Base-by-base conservation (phyloP, 2,113 vertebrate genomes). In the Hydropotes inermis region DNA sequence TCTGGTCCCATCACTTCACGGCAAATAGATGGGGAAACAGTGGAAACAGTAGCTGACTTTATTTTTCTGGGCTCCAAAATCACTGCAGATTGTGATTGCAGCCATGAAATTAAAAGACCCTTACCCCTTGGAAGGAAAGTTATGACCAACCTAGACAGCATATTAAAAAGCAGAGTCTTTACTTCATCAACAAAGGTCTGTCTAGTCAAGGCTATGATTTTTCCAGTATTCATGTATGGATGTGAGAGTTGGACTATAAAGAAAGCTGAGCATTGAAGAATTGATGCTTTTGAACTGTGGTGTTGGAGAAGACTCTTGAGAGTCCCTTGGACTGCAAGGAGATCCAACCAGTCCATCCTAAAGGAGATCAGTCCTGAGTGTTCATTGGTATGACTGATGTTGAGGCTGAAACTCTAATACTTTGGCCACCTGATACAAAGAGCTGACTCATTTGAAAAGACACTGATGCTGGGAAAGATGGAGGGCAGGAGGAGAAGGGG, bases 241-340 rank as follows among this genome's bases (percentile, higher is more conserved):
- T n/a, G 33, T n/a, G 33, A 67, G 64, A n/a, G 16, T n/a, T 67
- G 64, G 33, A 67, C 64, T 67, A 2, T 10, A 9, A 67, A n/a
- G 64, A 67, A 67, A 10, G 16, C 64, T 67, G 64, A 67, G 8
- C 4, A 0, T 1, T 0, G 0, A 67, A 67, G 64, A 67, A 67
- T 21, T 67, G 64, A 67, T 36, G 17, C 8, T 67, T 67, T 67
- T 67, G 64, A 36, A 67, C 64, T 67, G 17, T 67, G 17, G 33
- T 67, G 33, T 36, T 67, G 64, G 64, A 21, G 64, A 67, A 67
- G 33, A 67, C 17, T 36, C 17, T 67, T 67, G 64, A 67, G 33
- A 67, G 17, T 67, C 33, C 16, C 33, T 67, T 67, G 61, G 33
- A 19, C 33, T 67, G 33, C 16, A 67, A n/a, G 61, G 61, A n/a